phyloP scores from a whole-genome alignment of 2,113 vertebrate genomes.

The Brachionichthys hirsutus region DNA sequence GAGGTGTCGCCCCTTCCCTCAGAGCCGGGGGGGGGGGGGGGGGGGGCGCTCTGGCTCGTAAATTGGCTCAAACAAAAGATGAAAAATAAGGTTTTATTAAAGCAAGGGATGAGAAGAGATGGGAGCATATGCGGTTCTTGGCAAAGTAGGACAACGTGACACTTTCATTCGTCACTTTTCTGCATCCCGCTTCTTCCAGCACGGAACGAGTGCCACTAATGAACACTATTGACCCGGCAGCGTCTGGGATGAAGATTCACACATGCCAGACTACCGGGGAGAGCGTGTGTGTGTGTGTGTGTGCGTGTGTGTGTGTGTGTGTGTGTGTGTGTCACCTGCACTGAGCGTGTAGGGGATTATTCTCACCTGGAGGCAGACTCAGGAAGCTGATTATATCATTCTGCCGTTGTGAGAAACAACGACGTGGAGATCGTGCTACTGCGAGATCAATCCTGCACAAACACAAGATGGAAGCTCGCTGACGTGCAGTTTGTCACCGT shows the following conservation, averaged over 20 bases:
- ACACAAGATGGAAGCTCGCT: not conserved
- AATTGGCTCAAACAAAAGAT: slow-evolving; percentile 9
- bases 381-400: slow-evolving; percentile 18
- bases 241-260: slow-evolving; percentile 39
- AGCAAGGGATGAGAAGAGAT: not conserved
- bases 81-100: slow-evolving; percentile 22
- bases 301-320: slow-evolving; percentile 1
- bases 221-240: slow-evolving; percentile 45
- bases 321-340: slow-evolving; percentile 17
- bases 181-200: slow-evolving; percentile 3
- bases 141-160: slow-evolving; percentile 43
- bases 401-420: not conserved
- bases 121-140: not conserved
- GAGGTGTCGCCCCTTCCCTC: slow-evolving; percentile 40
- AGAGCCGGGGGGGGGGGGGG: slow-evolving; percentile 12
- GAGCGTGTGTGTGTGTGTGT: slow-evolving; percentile 15
- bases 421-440: too few relatives aligned
- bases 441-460: too few relatives aligned
- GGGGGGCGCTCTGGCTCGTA: not conserved
- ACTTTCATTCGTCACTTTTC: slow-evolving; percentile 32
- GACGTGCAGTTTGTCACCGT: slow-evolving; percentile 34
- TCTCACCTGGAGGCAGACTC: slow-evolving; percentile 27
- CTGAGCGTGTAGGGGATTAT: slow-evolving; percentile 21
- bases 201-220: slow-evolving; percentile 24
- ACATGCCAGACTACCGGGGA: slow-evolving; percentile 41